Base-by-base conservation (phyloP, 2,113 vertebrate species). In the Apodemus speciosus region DNA sequence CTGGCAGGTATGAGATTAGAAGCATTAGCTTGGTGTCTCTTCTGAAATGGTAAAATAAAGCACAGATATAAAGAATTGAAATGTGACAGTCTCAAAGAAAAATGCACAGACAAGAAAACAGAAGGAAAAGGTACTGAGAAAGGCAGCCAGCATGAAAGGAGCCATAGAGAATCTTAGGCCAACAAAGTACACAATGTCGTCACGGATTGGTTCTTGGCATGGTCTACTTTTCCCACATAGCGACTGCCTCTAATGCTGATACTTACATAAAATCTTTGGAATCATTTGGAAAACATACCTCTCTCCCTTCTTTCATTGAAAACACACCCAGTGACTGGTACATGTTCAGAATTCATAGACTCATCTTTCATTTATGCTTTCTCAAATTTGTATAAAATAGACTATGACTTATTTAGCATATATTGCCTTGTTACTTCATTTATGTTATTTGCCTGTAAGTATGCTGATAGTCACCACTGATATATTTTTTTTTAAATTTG, bases 41-140 rank as follows among this genome's bases (percentile, higher is more conserved):
- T 98, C 98, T 98, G 97, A 97, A 98, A 97, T 77, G 84, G 97
- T 92, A 98, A 98, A 98, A 97, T 96, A 97, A 97, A 97, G 96
- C 91, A 97, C 58, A 98, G 95, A 97, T 97, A 97, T 96, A 95
- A 98, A 98, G 96, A 97, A 94, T 0, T 91, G 97, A 98, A 98
- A 95, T 93, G 94, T 79, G 95, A 98, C 89, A 98, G 97, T 92
- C 92, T 95, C 81, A 93, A 96, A 97, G 94, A 51, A 93, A 96
- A 94, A 97, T 66, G 85, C 88, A 96, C 18, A 97, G 93, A 79
- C 7, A 83, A 90, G 90, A 92, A 97, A 97, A 96, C 1, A 93
- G 93, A 94, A 97, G 91, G 58, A 93, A 97, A 97, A 97, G 94
- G 95, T 30, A 94, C 2, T 69, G 92, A 76, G 11, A 32, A 23